A percentile compares a stretch with the other conserved stretches of the same genome.
Conservation (phyloP, 1,140 invertebrate species). For the Samia ricini region DNA sequence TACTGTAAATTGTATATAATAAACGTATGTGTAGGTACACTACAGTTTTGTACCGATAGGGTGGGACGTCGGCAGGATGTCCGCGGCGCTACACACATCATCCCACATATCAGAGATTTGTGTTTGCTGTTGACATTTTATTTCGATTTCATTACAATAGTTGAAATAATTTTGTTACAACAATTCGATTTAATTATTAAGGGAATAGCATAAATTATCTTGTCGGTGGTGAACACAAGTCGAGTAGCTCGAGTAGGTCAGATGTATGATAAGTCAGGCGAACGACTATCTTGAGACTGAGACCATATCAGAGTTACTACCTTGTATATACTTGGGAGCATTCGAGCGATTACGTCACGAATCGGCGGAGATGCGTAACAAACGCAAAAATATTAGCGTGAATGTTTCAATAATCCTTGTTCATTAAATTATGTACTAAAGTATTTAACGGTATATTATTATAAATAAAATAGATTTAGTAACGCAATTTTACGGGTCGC, state of each 20-base stretch:
- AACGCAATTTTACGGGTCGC: slow-evolving; percentile 67
- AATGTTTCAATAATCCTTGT: slow-evolving; percentile 59
- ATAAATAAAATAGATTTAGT: slow-evolving; percentile 58
- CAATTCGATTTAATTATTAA: not conserved
- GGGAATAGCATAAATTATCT: not conserved
- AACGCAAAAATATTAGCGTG: slow-evolving; percentile 42
- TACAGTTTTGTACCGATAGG: slow-evolving; percentile 63
- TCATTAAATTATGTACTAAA: slow-evolving; percentile 57
- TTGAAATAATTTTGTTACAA: not conserved
- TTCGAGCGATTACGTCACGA: slow-evolving; percentile 63
- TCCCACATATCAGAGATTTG: slow-evolving; percentile 73
- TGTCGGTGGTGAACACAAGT: slow-evolving; percentile 53
- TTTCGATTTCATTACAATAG: not conserved
- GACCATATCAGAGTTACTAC: slow-evolving; percentile 72
- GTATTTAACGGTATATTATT: slow-evolving; percentile 61
- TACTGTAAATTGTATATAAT: slow-evolving; percentile 75
- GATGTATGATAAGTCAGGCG: slow-evolving; percentile 71
- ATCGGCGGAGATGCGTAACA: slow-evolving; percentile 30
- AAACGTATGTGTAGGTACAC: slow-evolving; percentile 67
- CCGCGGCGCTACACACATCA: slow-evolving; percentile 69
- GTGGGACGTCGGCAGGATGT: slow-evolving; percentile 50
- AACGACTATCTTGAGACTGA: slow-evolving; percentile 74
- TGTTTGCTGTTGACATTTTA: slow-evolving; percentile 44
- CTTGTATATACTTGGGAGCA: slow-evolving; percentile 49
- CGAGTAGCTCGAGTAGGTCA: slow-evolving; percentile 68